Percentiles rank a stretch among this genome's conserved stretches.
Conservation (phyloP, 2,888 invertebrate species). For the Drosophila suboccidentalis region DNA sequence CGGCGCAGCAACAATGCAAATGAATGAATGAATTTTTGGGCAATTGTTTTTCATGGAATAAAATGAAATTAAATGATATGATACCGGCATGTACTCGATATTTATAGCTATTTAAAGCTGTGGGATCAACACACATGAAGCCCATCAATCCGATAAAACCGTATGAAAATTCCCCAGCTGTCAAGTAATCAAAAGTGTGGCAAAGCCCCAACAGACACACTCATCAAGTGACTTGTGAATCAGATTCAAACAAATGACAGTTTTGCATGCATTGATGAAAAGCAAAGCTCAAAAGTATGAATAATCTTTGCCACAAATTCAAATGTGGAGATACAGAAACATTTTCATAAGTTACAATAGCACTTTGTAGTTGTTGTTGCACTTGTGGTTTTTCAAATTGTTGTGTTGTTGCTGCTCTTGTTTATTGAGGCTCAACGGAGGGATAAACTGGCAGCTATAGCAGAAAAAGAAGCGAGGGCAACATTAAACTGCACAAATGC, state of each 20-base stretch:
- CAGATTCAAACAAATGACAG: constrained; percentile 50
- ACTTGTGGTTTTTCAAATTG: background rate
- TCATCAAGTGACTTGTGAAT: constrained; percentile 24
- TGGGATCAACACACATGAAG: constrained; percentile 15
- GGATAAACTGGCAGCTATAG: constrained; percentile 47
- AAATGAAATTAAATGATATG: constrained; percentile 9
- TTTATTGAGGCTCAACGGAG: constrained; percentile 47
- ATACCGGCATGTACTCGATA: constrained; percentile 4
- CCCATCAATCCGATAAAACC: constrained; percentile 42
- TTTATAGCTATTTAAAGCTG: constrained; percentile 24
- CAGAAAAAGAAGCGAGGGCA: constrained; percentile 14
- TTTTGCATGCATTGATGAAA: constrained; percentile 41
- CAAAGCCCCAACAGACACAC: constrained; percentile 30
- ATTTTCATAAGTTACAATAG: constrained; percentile 47
- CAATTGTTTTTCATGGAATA: background rate
- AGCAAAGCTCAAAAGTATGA: constrained; percentile 42
- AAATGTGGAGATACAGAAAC: constrained; percentile 40
- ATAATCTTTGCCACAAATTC: constrained; percentile 39
- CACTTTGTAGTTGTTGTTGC: constrained; percentile 1
- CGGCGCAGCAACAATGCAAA: background rate
- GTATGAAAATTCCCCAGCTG: constrained; percentile 44
- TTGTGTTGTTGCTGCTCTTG: constrained; percentile 27
- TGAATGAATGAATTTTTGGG: background rate
- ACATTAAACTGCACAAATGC: constrained; percentile 49
- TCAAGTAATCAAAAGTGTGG: constrained; percentile 55